These are phyloP conservation scores for Xenopus laevis DNA, from an alignment of 2,113 vertebrate genomes.

Conservation along the genomic window DNA sequence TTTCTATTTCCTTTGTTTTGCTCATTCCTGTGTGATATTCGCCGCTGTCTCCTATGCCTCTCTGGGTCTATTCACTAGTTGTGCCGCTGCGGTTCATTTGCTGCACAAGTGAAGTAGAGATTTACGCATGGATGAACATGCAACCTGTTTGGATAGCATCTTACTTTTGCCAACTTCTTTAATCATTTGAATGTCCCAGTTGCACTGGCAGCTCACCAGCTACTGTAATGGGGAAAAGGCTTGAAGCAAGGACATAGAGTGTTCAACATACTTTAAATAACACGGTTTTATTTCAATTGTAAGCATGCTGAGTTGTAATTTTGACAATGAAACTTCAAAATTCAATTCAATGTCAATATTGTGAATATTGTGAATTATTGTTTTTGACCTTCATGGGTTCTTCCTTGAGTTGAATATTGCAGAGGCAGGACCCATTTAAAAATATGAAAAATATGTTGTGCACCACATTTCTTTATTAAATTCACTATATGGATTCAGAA, in stretches of 20 bases:
- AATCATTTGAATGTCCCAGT: not conserved
- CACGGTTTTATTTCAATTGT: not conserved
- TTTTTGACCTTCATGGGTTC: too few relatives aligned
- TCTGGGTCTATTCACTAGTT: not conserved
- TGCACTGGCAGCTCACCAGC: not conserved
- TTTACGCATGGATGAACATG: not conserved
- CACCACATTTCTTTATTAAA: too few relatives aligned
- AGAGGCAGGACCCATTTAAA: too few relatives aligned
- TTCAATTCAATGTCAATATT: too few relatives aligned
- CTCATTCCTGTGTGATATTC: not conserved
- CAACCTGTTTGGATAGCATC: not conserved
- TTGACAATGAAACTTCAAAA: too few relatives aligned
- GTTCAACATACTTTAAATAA: not conserved
- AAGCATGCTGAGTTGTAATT: too few relatives aligned
- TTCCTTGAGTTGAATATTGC: too few relatives aligned
- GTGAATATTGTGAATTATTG: too few relatives aligned
- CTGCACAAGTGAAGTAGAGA: not conserved
- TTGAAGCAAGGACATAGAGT: too few relatives aligned
- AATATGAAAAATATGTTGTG: too few relatives aligned
- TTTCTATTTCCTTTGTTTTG: not conserved
- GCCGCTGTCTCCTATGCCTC: not conserved
- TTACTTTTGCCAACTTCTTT: not conserved
- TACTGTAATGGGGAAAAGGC: not conserved
- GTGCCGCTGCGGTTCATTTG: not conserved
- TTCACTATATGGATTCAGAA: too few relatives aligned